A percentile compares a stretch with the other conserved stretches of the same genome.
phyloP scores from a whole-genome alignment of 2,797 vertebrate species.

The Arrhamphus sclerolepis region DNA sequence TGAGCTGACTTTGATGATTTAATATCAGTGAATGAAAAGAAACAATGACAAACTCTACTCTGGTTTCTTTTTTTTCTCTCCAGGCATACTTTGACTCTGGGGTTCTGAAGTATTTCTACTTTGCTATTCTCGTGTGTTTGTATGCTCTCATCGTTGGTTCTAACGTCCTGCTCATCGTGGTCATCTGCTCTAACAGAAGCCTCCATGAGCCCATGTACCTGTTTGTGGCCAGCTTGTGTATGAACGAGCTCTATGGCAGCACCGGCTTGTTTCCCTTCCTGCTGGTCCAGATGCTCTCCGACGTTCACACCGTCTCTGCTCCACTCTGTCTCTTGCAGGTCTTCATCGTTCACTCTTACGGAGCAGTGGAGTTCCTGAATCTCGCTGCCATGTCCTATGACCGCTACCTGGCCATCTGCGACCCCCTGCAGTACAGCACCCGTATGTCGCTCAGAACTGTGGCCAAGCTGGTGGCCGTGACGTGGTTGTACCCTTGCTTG shows the following conservation, averaged over 20 bases:
- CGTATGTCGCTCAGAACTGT: not conserved
- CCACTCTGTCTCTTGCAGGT: slow-evolving; percentile 49
- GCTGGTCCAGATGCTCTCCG: slow-evolving; percentile 43
- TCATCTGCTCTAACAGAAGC: slow-evolving; percentile 46
- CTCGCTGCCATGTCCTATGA: slow-evolving; percentile 53
- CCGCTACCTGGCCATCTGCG: slow-evolving; percentile 44
- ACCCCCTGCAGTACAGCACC: slow-evolving; percentile 52
- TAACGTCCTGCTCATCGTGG: slow-evolving; percentile 37
- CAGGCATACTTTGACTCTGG: slow-evolving; percentile 27
- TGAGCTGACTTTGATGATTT: no score
- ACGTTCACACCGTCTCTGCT: slow-evolving; percentile 41
- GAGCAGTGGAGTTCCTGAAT: not conserved
- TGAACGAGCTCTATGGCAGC: slow-evolving; percentile 59
- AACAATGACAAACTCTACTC: slow-evolving; percentile 22
- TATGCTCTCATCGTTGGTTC: slow-evolving; percentile 14
- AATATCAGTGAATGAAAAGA: no score
- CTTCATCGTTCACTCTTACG: not conserved
- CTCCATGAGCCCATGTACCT: slow-evolving; percentile 71
- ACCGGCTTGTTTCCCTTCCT: slow-evolving; percentile 42
- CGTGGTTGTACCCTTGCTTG: not conserved
- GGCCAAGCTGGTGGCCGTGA: not conserved
- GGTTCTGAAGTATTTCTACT: not conserved
- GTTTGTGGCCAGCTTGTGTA: slow-evolving; percentile 58
- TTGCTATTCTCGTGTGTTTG: slow-evolving; percentile 5
- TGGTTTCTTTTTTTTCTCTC: slow-evolving; percentile 23